Conservation (phyloP, 2,113 vertebrate species). For the Lophochroa leadbeateri region DNA sequence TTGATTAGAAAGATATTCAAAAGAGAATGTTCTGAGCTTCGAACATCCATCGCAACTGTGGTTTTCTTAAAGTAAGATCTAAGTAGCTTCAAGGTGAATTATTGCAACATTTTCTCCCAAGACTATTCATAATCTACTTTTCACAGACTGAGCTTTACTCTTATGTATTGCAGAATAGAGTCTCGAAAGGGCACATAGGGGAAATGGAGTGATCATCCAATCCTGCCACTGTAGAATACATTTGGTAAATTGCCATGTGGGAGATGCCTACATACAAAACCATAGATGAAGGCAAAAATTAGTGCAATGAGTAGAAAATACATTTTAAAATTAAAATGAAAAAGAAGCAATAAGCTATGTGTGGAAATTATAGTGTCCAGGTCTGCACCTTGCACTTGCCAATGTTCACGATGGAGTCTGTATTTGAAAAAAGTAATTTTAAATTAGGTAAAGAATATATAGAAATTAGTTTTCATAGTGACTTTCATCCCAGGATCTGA, state of each 20-base stretch:
- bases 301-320: background rate
- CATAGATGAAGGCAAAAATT: background rate
- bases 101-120: background rate
- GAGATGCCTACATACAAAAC: background rate
- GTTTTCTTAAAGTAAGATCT: background rate
- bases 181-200: background rate
- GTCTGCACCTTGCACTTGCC: background rate
- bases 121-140: background rate
- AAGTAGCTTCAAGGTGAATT: background rate
- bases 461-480: background rate
- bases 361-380: background rate
- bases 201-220: background rate
- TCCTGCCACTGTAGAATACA: background rate
- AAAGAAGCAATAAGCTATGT: background rate
- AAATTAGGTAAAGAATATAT: background rate
- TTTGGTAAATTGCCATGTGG: background rate
- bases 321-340: background rate
- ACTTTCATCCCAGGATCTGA: background rate
- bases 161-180: background rate
- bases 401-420: background rate
- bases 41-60: accelerated
- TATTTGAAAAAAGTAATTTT: background rate
- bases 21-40: background rate
- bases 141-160: background rate
- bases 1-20: background rate